Evolutionary conservation across 2,113 vertebrate species (phyloP), one percentile per base, ranked within the genome.

Genomic region (Enhydra lutris): DNA sequence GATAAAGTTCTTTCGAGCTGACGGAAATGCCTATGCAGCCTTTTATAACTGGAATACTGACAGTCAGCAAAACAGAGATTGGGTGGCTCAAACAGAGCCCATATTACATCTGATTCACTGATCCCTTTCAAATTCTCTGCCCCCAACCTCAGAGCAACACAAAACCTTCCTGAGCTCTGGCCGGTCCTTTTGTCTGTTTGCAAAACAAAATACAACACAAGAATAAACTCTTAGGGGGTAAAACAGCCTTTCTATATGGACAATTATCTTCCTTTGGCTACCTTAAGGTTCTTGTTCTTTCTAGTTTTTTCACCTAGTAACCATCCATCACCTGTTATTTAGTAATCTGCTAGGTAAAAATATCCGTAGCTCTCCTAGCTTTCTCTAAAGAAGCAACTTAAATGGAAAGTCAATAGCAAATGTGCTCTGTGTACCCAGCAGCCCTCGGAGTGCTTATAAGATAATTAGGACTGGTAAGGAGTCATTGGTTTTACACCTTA

Each of bases 41-140:
- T 98, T 99, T 98, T 98, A 97, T 98, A 98, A 97, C 45, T 17
- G 96, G 98, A 99, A 99, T 98, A 98, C 96, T 96, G 98, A 98
- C 98, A 96, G 98, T 99, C 99, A 99, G 99, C 99, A 99, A 99
- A 99, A 99, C 98, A 99, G 97, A 99, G 98, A 98, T 98, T 99
- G 99, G 99, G 99, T 99, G 99, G 99, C 99, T 99, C 98, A 98
- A 98, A 99, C 98, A 98, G 98, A 99, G 99, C 98, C 98, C 99
- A 98, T 98, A 99, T 99, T 99, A 99, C 98, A 98, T 99, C 99
- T 99, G 98, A 99, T 98, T 99, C 99, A 99, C 99, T 99, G 99
- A 99, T 98, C 98, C 99, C 98, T 99, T 99, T 99, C 99, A 99
- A 93, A 98, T 97, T 94, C 98, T 98, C 98, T 52, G 98, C 97